Evolutionary conservation across 2,113 vertebrate species (phyloP).

Genomic region (Mormoops blainvillei): DNA sequence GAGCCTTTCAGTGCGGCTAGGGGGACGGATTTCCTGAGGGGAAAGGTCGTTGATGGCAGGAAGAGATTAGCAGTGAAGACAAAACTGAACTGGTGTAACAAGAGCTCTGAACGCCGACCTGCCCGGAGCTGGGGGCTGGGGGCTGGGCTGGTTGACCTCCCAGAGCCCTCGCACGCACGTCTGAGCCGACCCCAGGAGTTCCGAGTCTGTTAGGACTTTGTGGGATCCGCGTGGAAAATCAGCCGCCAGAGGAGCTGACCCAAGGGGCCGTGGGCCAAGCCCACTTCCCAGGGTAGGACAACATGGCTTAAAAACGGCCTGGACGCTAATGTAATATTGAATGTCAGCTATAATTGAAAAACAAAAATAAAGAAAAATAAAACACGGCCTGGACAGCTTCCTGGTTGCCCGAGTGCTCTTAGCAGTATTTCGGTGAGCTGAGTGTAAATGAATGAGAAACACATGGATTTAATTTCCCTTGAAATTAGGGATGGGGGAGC

Average conservation of each 20-base stretch:
- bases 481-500: conserved; percentile 52
- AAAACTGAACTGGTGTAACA: not conserved
- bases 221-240: not conserved
- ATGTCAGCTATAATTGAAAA: not conserved
- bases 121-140: not conserved
- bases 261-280: accelerated
- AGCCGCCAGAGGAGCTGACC: not conserved
- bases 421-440: not conserved
- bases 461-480: conserved; percentile 66
- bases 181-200: not conserved
- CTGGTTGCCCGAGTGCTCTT: not conserved
- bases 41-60: not conserved
- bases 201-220: not conserved
- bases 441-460: conserved; percentile 49
- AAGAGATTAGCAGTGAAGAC: not conserved
- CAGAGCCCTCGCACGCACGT: not conserved
- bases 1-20: not conserved
- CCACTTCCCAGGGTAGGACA: conserved; percentile 17
- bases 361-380: not conserved
- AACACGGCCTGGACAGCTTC: not conserved
- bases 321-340: not conserved
- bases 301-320: not conserved
- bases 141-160: not conserved
- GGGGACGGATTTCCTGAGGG: not conserved
- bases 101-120: not conserved